A percentile compares a stretch with the other conserved stretches of the same genome.
These are phyloP conservation scores for Rhadinocentrus ornatus DNA, from an alignment of 2,797 vertebrate genomes.

Conservation along the genomic window DNA sequence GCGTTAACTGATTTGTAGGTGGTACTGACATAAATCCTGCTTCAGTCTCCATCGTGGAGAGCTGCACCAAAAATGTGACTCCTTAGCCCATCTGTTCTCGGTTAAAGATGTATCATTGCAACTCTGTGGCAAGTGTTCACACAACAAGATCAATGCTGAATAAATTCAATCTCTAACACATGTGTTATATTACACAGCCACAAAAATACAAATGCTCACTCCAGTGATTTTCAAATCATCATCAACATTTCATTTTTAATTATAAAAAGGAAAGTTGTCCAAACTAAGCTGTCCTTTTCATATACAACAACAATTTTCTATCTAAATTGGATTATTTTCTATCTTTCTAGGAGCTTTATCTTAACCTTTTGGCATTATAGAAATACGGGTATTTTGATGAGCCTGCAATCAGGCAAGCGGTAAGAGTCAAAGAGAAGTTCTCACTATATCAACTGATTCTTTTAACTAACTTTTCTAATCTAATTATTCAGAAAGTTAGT, in stretches of 20 bases:
- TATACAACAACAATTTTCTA: conserved; percentile 9
- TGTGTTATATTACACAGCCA: conserved; percentile 10
- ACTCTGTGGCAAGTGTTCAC: conserved; percentile 65
- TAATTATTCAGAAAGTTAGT: neutral
- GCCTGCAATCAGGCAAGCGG: conserved; percentile 15
- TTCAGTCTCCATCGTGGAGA: conserved; percentile 50
- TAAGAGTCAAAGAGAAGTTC: conserved; percentile 15
- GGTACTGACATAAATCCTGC: conserved; percentile 55
- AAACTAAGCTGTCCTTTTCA: conserved; percentile 7
- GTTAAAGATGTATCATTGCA: conserved; percentile 72
- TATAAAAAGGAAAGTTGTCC: neutral
- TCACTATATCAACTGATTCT: conserved; percentile 6
- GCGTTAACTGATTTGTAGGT: conserved; percentile 43
- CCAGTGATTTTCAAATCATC: neutral
- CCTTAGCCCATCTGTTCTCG: conserved; percentile 72
- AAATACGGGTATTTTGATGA: conserved; percentile 10
- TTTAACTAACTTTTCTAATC: conserved; percentile 6
- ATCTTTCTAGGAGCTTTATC: conserved; percentile 33
- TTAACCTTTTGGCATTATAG: conserved; percentile 21
- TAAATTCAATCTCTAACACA: conserved; percentile 37
- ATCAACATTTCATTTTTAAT: neutral
- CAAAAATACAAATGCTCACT: conserved; percentile 1
- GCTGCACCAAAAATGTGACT: conserved; percentile 65
- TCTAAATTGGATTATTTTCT: neutral
- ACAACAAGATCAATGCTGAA: conserved; percentile 51